Evolutionary conservation across 2,888 invertebrate genomes (phyloP).

Genomic region (Drosophila leonis): DNA sequence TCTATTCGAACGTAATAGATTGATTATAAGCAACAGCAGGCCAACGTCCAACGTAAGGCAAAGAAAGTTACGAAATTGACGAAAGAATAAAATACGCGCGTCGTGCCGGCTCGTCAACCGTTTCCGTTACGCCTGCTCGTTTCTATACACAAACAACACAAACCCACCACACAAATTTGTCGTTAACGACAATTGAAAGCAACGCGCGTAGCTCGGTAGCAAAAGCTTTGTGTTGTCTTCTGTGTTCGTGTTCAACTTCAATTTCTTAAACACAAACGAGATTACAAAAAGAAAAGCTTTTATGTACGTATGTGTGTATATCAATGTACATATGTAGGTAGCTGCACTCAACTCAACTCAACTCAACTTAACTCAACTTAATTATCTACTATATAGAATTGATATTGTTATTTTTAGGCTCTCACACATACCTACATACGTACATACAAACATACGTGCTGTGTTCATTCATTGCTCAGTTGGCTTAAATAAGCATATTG

Average conservation of each 20-base stretch:
- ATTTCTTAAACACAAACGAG: slow-evolving; percentile 25
- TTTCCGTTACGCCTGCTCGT: slow-evolving; percentile 49
- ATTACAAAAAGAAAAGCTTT: slow-evolving; percentile 17
- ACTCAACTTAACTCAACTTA: slow-evolving; percentile 42
- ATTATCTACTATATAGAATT: slow-evolving; percentile 48
- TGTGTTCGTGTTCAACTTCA: slow-evolving; percentile 41
- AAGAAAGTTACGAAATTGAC: slow-evolving; percentile 14
- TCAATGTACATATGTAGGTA: slow-evolving; percentile 18
- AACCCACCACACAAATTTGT: background rate
- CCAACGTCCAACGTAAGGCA: background rate
- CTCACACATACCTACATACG: slow-evolving; percentile 3
- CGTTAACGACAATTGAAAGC: slow-evolving; percentile 19
- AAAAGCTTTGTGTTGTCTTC: slow-evolving; percentile 13
- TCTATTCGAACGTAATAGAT: slow-evolving; percentile 82
- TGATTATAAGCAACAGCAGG: slow-evolving; percentile 43
- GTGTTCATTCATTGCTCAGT: slow-evolving; percentile 48
- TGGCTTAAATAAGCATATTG: slow-evolving; percentile 60
- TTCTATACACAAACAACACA: background rate
- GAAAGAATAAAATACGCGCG: slow-evolving; percentile 11
- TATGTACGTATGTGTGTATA: background rate
- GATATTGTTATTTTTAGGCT: slow-evolving; percentile 58
- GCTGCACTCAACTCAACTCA: slow-evolving; percentile 33
- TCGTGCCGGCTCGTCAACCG: slow-evolving; percentile 54
- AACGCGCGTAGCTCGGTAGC: slow-evolving; percentile 50
- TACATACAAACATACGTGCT: background rate